Evolutionary conservation across 2,888 invertebrate genomes (phyloP), one percentile per base, ranked within the genome.

Genomic region (Lampropteryx suffumata): DNA sequence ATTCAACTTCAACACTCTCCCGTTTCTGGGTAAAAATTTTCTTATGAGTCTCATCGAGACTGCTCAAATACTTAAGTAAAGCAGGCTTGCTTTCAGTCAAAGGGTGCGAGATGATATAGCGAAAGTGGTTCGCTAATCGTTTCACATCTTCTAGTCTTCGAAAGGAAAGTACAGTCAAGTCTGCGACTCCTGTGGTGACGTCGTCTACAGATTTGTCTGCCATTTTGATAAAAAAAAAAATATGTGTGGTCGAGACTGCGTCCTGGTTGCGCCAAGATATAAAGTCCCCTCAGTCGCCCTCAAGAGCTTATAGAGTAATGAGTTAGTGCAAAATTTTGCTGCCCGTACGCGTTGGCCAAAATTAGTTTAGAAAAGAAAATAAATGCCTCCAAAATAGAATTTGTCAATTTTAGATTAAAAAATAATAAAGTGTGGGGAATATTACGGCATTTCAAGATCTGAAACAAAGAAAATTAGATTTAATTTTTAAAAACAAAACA

Each of bases 371-470:
- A 62, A 55, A 52, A 40, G 33, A 57, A 55, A 62, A 55, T 45
- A 58, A 57, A 55, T 55, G 57, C 54, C 30, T 59, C 57, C 59
- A 59, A 57, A 57, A 48, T 33, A 53, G 51, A 67, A 64, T 59
- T 65, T 65, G 61, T 61, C 65, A 65, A 71, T 67, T 69, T 70
- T 69, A 47, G 65, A 59, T 47, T 61, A 66, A 68, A 73, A 74
- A 74, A 73, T 71, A 73, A 76, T 67, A 68, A 64, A 4, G 74
- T 71, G 57, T 69, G 65, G 68, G 54, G 72, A 76, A 71, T 80
- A 76, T 84, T 78, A 85, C 84, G 84, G 86, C 89, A 88, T 88
- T 71, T 85, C 88, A 89, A 87, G 87, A 89, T 82, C 89, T 90
- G 89, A 37, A 88, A 74, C 44, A 62, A 51, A n/a, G n/a, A n/a